Evolutionary conservation across 2,113 vertebrate genomes (phyloP), one percentile per base, ranked within the genome.

Genomic region (Beaufortia kweichowensis): DNA sequence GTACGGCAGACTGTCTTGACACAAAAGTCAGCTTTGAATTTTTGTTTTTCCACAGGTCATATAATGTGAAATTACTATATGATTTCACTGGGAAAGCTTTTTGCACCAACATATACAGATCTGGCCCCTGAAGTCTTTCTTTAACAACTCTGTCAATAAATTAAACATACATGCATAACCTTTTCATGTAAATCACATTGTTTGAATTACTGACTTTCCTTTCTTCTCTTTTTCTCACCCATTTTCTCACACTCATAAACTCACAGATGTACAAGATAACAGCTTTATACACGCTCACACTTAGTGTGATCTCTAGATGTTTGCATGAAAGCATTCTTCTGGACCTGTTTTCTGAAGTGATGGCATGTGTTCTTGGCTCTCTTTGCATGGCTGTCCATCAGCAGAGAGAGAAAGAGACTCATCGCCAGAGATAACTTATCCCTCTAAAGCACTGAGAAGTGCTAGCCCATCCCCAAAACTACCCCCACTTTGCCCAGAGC

Each of bases 351-450:
- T 77, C 48, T 53, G 48, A 79, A 75, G 71, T 71, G 69, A 66
- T 56, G 62, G 69, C 81, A 79, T 68, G 48, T 64, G 61, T 73
- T 75, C 73, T 62, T 76, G 65, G 39, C 59, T 77, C 53, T 56
- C 39, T 65, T 61, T 62, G 72, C 67, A 67, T 50, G 67, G 63
- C 41, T 83, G 84, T 82, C 86, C 82, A 84, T 89, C 86, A 87
- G 84, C 85, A 86, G 56, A 41, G 77, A 43, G 23, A 87, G 84
- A 88, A 59, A 62, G 83, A 74, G 78, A 86, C 82, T 81, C 78
- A 73, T 86, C 86, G 84, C 69, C 73, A 78, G 86, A 84, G 84
- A 87, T 81, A 83, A 70, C 83, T 79, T 86, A 82, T 85, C 88
- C 89, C 83, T 85, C 80, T 83, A 84, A 83, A 77, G 76, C 84